phyloP scores from a whole-genome alignment of 1,140 invertebrate species.

The Notospermus geniculatus region DNA sequence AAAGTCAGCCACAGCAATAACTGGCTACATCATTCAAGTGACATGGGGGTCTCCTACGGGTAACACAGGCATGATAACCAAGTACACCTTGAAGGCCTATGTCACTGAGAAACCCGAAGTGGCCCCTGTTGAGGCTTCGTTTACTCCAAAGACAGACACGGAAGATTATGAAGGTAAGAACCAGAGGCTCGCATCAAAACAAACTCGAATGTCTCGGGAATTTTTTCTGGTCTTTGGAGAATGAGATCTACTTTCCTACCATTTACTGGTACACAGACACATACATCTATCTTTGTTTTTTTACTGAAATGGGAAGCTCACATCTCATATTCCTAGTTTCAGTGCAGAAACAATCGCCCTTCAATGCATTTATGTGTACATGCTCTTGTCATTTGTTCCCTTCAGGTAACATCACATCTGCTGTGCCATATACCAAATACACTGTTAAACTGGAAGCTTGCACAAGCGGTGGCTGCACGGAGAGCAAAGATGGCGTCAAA shows the following conservation, averaged over 20 bases:
- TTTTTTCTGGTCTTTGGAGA: too few relatives aligned
- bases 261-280: too few relatives aligned
- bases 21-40: constrained; percentile 39
- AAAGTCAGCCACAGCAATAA: constrained; percentile 29
- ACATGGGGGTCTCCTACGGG: constrained; percentile 40
- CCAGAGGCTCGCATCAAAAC: too few relatives aligned
- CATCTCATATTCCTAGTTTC: too few relatives aligned
- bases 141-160: constrained; percentile 13
- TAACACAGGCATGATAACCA: constrained; percentile 41
- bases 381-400: too few relatives aligned
- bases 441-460: constrained; percentile 44
- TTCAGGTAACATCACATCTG: constrained; percentile 43
- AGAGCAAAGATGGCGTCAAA: constrained; percentile 36
- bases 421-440: constrained; percentile 49
- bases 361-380: too few relatives aligned
- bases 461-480: constrained; percentile 49
- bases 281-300: too few relatives aligned
- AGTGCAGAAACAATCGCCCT: too few relatives aligned
- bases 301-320: too few relatives aligned
- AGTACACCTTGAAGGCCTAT: constrained; percentile 31
- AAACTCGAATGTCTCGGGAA: too few relatives aligned
- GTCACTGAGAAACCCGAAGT: constrained; percentile 25
- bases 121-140: constrained; percentile 25
- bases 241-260: too few relatives aligned
- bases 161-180: neutral